These are phyloP conservation scores for Synanthedon tipuliformis DNA, from an alignment of 2,888 invertebrate species.

Conservation along the genomic window DNA sequence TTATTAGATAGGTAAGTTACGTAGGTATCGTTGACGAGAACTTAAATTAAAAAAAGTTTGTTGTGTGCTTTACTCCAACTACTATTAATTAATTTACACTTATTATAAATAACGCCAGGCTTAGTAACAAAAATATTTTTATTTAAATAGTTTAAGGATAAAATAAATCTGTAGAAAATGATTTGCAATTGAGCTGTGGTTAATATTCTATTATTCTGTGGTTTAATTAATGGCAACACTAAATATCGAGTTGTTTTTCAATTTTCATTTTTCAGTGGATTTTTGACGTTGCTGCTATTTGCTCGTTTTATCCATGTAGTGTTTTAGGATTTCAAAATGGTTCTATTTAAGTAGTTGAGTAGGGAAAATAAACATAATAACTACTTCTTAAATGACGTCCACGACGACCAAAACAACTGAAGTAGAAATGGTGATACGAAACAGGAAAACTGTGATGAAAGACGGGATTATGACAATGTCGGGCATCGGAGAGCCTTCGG, in stretches of 20 bases:
- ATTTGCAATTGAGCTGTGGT: no score
- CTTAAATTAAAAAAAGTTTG: no score
- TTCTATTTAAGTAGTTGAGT: conserved; percentile 52
- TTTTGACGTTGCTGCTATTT: conserved; percentile 60
- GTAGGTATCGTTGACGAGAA: no score
- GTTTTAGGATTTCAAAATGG: conserved; percentile 56
- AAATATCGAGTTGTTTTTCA: conserved; percentile 59
- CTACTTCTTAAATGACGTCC: conserved; percentile 73
- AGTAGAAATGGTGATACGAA: conserved; percentile 88
- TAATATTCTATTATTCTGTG: background rate
- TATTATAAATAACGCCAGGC: no score
- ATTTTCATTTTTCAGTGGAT: conserved; percentile 61
- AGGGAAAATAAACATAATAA: conserved; percentile 32
- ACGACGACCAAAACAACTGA: conserved; percentile 84
- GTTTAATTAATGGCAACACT: conserved; percentile 22
- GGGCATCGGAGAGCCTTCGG: conserved; percentile 93
- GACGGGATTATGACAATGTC: conserved; percentile 89
- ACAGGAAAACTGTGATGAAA: conserved; percentile 87
- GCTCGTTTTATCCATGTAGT: conserved; percentile 57
- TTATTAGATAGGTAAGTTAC: no score
- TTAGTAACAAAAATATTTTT: no score
- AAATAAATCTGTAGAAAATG: no score
- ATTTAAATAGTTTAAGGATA: no score
- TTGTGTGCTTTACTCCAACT: no score
- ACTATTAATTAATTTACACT: no score